Conservation (phyloP, 2,888 invertebrate species). For the Alloplasta piceator region DNA sequence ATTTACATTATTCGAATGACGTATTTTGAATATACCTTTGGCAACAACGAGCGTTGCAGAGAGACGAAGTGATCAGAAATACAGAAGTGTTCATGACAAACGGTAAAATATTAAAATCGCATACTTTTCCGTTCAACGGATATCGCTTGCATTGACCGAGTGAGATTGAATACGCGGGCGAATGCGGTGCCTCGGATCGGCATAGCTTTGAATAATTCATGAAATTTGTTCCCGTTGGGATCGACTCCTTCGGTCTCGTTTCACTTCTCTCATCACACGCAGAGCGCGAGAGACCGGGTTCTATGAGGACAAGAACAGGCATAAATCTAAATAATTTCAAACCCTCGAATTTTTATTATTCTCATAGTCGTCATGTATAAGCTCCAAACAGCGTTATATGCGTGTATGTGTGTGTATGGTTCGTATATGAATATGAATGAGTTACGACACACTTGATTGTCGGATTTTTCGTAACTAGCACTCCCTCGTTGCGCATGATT, state of each 20-base stretch:
- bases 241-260: conserved; percentile 72
- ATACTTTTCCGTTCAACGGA: conserved; percentile 73
- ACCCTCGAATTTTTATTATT: conserved; percentile 80
- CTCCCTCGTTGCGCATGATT: conserved; percentile 43
- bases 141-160: conserved; percentile 75
- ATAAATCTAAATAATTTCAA: conserved; percentile 82
- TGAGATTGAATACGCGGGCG: conserved; percentile 12
- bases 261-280: conserved; percentile 74
- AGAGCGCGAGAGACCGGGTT: conserved; percentile 17
- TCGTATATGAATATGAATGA: conserved; percentile 44
- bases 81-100: not conserved
- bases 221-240: conserved; percentile 80
- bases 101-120: conserved; percentile 70
- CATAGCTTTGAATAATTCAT: conserved; percentile 80
- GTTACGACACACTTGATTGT: conserved; percentile 66
- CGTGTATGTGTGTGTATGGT: not conserved
- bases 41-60: too few relatives aligned
- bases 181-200: conserved; percentile 67
- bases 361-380: conserved; percentile 64
- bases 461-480: conserved; percentile 71
- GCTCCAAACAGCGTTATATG: conserved; percentile 10
- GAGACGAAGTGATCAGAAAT: not conserved
- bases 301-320: conserved; percentile 78
- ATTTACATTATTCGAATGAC: too few relatives aligned
- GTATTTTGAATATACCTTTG: too few relatives aligned